Evolutionary conservation across 2,888 invertebrate species (phyloP).

Genomic region (Lordiphosa fenestrarum): DNA sequence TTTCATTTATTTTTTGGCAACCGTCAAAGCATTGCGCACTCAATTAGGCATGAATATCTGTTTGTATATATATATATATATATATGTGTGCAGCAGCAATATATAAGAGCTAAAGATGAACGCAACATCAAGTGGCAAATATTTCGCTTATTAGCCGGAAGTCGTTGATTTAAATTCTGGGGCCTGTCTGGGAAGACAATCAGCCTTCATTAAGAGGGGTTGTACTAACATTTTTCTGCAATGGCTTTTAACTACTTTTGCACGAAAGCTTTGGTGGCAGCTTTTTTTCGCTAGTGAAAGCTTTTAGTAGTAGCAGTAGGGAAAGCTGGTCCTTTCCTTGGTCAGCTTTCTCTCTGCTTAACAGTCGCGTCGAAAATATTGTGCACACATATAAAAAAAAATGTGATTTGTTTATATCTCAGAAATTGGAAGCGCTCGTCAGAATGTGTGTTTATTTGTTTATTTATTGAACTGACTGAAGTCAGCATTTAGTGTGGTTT

Average conservation of each 20-base stretch:
- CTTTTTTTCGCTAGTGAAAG: background rate
- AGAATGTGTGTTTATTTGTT: slow-evolving; percentile 18
- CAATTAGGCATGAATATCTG: slow-evolving; percentile 29
- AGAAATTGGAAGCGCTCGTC: too few species aligned
- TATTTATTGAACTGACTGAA: slow-evolving; percentile 21
- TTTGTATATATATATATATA: background rate
- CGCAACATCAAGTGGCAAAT: slow-evolving; percentile 25
- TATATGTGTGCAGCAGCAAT: background rate
- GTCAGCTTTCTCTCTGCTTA: slow-evolving; percentile 4
- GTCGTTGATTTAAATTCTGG: slow-evolving; percentile 65
- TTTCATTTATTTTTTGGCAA: slow-evolving; percentile 54
- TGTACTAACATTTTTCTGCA: too few species aligned
- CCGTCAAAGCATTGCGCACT: slow-evolving; percentile 38
- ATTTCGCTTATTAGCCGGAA: slow-evolving; percentile 55
- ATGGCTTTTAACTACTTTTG: background rate
- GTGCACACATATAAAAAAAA: slow-evolving; percentile 7
- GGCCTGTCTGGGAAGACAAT: slow-evolving; percentile 66
- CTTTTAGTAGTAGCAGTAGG: background rate
- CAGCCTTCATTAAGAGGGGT: slow-evolving; percentile 32
- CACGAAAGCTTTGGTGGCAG: background rate
- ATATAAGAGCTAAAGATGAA: slow-evolving; percentile 1
- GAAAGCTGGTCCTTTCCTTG: slow-evolving; percentile 11
- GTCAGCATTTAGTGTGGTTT: slow-evolving; percentile 8
- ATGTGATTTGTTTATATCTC: slow-evolving; percentile 56
- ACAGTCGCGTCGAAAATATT: slow-evolving; percentile 42